Evolutionary conservation across 2,113 vertebrate genomes (phyloP).

Genomic region (Peromyscus maniculatus): DNA sequence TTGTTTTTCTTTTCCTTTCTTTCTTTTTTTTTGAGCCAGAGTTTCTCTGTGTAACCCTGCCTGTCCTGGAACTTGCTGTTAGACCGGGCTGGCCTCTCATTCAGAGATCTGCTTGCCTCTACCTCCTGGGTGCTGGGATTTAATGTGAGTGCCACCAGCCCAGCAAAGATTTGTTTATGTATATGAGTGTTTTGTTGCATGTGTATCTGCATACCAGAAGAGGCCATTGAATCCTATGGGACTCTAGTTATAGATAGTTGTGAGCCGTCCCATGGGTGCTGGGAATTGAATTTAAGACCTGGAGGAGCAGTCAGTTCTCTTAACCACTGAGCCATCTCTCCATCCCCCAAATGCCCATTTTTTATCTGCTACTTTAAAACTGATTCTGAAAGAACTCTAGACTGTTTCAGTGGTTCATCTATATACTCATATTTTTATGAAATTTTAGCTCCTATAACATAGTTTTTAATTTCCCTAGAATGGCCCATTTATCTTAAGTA

Average conservation of each 20-base stretch:
- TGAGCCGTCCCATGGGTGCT: neutral
- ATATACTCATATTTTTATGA: neutral
- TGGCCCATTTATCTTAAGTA: neutral
- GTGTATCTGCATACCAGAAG: neutral
- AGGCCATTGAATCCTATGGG: neutral
- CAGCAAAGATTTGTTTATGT: neutral
- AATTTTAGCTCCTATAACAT: neutral
- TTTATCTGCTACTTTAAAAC: slow-evolving; percentile 22
- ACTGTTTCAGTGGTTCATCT: slow-evolving; percentile 19
- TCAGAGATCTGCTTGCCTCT: neutral
- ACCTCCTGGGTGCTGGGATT: neutral
- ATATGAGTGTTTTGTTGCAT: neutral
- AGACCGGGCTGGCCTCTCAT: neutral
- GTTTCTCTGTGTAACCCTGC: neutral
- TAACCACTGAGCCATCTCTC: neutral
- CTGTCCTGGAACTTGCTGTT: neutral
- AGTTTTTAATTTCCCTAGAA: neutral
- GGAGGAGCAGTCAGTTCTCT: neutral
- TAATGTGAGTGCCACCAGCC: neutral
- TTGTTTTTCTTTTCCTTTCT: neutral
- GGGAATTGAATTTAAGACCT: neutral
- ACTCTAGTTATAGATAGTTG: neutral
- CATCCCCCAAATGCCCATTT: neutral
- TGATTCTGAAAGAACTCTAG: neutral
- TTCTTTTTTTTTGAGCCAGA: too few species aligned